These are phyloP conservation scores for Zapus hudsonius DNA, from an alignment of 2,113 vertebrate genomes.

Conservation along the genomic window DNA sequence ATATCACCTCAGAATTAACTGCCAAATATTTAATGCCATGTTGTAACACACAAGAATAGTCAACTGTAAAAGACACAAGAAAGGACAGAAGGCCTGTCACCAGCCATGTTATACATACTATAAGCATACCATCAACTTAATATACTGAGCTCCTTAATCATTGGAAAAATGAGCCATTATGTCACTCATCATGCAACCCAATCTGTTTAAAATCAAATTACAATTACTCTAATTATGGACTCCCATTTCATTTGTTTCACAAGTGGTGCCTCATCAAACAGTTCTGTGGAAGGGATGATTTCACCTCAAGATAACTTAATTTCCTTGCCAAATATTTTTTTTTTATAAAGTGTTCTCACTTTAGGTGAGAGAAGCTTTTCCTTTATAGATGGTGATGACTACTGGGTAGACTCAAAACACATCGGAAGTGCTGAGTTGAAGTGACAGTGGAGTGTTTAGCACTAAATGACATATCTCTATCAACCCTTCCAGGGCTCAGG, in stretches of 20 bases:
- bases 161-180: background rate
- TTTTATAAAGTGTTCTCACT: background rate
- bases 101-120: background rate
- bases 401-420: no score
- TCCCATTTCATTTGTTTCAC: constrained; percentile 50
- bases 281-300: constrained; percentile 10
- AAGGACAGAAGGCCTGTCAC: background rate
- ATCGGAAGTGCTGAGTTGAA: no score
- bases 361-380: no score
- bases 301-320: constrained; percentile 43
- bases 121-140: background rate
- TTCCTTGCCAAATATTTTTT: background rate
- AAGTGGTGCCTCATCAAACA: constrained; percentile 55
- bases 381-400: no score
- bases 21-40: background rate
- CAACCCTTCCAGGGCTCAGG: no score
- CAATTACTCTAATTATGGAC: constrained; percentile 40
- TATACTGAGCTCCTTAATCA: background rate
- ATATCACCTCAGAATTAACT: constrained; percentile 8
- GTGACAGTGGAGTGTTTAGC: no score
- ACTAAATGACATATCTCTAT: no score
- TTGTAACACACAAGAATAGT: background rate
- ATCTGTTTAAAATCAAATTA: constrained; percentile 63
- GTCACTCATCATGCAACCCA: constrained; percentile 33
- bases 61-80: constrained; percentile 16